A percentile compares a stretch with the other conserved stretches of the same genome.
Conservation (phyloP, 2,797 vertebrate species). For the Tiaroga cobitis region DNA sequence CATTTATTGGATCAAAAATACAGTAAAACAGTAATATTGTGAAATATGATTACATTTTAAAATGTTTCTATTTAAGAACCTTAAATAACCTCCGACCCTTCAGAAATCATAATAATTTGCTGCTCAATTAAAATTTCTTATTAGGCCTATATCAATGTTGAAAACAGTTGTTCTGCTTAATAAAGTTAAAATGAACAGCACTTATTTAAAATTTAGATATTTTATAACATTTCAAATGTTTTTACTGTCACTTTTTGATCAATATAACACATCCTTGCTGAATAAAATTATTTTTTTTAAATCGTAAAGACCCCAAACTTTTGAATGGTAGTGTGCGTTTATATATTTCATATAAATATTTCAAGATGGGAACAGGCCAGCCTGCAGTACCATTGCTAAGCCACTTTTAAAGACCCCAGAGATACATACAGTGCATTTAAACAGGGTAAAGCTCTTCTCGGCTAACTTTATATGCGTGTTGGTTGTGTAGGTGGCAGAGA, state of each 20-base stretch:
- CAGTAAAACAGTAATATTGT: neutral
- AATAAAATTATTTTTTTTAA: neutral
- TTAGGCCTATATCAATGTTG: no score
- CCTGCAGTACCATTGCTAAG: neutral
- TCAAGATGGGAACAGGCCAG: neutral
- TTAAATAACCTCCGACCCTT: no score
- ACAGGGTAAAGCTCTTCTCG: neutral
- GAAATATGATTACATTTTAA: neutral
- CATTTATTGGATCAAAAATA: neutral
- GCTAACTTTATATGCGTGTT: neutral
- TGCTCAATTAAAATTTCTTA: neutral
- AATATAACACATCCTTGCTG: neutral
- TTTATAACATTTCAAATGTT: neutral
- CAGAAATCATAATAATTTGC: neutral
- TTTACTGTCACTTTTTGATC: neutral
- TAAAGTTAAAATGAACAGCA: neutral
- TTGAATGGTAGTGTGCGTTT: neutral
- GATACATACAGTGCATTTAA: neutral
- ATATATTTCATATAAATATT: neutral
- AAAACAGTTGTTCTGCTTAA: neutral
- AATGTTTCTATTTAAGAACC: neutral
- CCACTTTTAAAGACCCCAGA: neutral
- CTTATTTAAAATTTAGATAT: no score
- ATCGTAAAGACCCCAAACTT: neutral
- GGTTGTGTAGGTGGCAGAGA: conserved; percentile 8